Base-by-base conservation (phyloP, 53 echinoderm and acorn worm genomes). In the Crossaster papposus region DNA sequence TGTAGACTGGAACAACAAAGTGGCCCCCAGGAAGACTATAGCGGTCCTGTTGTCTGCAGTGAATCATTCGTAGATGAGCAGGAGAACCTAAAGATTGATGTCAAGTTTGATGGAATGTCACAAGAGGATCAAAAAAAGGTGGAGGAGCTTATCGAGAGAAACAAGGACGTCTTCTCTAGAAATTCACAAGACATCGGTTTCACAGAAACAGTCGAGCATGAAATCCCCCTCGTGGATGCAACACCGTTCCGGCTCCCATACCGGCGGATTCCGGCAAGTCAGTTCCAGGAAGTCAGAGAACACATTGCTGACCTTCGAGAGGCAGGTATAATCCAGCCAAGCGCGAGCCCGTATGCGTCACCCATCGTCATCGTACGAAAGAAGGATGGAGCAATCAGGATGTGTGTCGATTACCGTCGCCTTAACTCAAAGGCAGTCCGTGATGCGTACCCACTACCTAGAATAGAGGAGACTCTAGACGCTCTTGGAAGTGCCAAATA, bases 321-420 rank as follows among this genome's bases (percentile, higher is more conserved):
- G 30, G 23, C 36, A 18, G 51, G 72, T 11, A 32, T 85, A 17
- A 85, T 85, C 23, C 24, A 72, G 72, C 50, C 54, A 12, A 85
- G 85, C n/a, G n/a, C 44, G 6, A 85, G 85, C 44, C 85, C 85
- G 3, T 85, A 38, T 18, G 85, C 85, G 22, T 85, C 85, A 1
- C 38, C 85, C 11, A 85, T 85, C 14, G 85, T 85, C 22, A 62
- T 85, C 23, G 85, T 85, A 2, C 15, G 54, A 15, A 72, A 85
- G 26, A 85, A 85, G 50, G 85, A 85, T 29, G 72, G 51, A 4
- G 31, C 37, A 17, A 72, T 85, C 33, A 14, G 85, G 29, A 71
- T 71, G 26, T 72, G 85, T 29, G 85, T 88, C 4, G 88, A 88
- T 72, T 88, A 88, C 55, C 77, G 78, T 0, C 50, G 30, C 3